phyloP scores from a whole-genome alignment of 2,797 vertebrate genomes.

The Eulemur coronatus region DNA sequence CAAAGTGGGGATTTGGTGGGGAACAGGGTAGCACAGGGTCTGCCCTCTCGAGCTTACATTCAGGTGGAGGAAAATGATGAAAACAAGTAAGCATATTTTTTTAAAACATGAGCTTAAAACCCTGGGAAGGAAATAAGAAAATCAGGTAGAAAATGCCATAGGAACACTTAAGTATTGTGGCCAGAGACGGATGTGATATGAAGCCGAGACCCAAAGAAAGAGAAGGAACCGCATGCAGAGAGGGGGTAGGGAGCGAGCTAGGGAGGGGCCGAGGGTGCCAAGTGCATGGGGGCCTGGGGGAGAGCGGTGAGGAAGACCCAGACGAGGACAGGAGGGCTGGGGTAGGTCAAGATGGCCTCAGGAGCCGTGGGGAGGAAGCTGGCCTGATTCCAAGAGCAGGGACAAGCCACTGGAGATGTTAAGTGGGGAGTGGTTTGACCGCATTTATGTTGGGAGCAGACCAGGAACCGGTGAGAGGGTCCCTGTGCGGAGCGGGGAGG shows the following conservation, averaged over 20 bases:
- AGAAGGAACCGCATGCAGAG: background rate
- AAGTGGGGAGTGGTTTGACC: background rate
- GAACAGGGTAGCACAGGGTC: background rate
- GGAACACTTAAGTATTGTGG: background rate
- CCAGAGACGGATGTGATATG: background rate
- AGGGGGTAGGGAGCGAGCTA: background rate
- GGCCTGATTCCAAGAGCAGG: background rate
- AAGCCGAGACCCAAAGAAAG: background rate
- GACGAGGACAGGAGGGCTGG: too few relatives aligned
- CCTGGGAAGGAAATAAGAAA: background rate
- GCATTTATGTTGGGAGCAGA: background rate
- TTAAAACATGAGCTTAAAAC: background rate
- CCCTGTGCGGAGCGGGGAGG: background rate
- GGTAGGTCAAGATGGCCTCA: background rate
- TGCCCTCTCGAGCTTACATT: background rate
- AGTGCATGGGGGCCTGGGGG: too few relatives aligned
- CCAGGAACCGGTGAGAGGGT: background rate
- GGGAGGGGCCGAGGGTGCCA: background rate
- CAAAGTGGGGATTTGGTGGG: background rate
- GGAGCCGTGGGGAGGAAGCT: background rate
- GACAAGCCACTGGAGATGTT: background rate
- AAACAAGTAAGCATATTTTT: background rate
- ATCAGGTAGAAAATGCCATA: background rate
- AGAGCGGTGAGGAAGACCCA: background rate
- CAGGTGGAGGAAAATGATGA: background rate